phyloP scores from a whole-genome alignment of 2,888 invertebrate genomes.

The Nipponacmea schrenckii region DNA sequence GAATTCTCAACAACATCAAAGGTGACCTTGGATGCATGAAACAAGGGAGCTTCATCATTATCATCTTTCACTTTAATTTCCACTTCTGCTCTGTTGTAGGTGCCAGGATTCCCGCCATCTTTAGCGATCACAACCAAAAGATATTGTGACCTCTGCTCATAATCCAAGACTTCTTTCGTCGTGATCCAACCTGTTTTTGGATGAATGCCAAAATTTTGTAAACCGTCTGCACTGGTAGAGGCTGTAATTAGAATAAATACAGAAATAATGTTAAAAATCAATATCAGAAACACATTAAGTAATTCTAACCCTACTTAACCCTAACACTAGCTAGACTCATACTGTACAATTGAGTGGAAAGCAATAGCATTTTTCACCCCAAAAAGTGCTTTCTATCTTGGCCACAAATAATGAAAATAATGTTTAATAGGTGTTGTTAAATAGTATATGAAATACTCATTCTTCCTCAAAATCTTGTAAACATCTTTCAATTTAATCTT shows the following conservation, averaged over 20 bases:
- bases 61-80: slow-evolving; percentile 50
- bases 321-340: no score
- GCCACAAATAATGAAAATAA: no score
- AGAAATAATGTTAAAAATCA: background rate
- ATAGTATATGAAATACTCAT: no score
- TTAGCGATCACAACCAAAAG: slow-evolving; percentile 48
- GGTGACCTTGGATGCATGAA: slow-evolving; percentile 47
- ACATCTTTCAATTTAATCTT: no score
- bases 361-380: no score
- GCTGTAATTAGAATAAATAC: slow-evolving; percentile 9
- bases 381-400: no score
- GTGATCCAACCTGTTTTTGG: slow-evolving; percentile 84
- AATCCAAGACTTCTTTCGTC: slow-evolving; percentile 78
- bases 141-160: slow-evolving; percentile 45
- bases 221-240: slow-evolving; percentile 31
- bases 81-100: slow-evolving; percentile 30
- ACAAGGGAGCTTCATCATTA: slow-evolving; percentile 55
- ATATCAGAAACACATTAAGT: background rate
- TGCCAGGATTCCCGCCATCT: slow-evolving; percentile 47
- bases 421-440: no score
- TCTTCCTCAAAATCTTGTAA: no score
- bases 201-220: slow-evolving; percentile 80
- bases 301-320: no score
- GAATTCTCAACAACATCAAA: slow-evolving; percentile 56
- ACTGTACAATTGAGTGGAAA: no score